Evolutionary conservation across 2,888 invertebrate genomes (phyloP), one percentile per base, ranked within the genome.

Genomic region (Aphelenchoides bicaudatus): DNA sequence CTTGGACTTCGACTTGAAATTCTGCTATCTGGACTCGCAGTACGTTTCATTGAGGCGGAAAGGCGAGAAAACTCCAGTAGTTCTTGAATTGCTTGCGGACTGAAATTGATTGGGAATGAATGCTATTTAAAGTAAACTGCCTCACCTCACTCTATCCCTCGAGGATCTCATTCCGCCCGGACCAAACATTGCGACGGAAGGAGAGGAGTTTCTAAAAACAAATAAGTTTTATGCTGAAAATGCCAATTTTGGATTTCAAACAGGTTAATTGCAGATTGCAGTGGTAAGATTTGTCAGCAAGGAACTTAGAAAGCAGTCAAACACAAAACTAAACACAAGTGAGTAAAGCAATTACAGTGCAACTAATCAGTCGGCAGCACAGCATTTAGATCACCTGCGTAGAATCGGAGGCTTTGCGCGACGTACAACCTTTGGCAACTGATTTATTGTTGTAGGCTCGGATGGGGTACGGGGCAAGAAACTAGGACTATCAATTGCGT

Each of bases 51-150:
- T n/a, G 56, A 55, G 23, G 58, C 60, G 5, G 58, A 67, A 1
- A 71, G 59, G 39, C 76, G 62, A 29, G 72, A 71, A 16, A 77
- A 61, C 47, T 78, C 78, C 25, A 71, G 70, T 39, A 78, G 63
- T 34, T 78, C 78, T 51, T 76, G 74, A 2, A 79, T 73, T 28
- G 73, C 71, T 59, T 75, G 74, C n/a, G 75, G 73, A 54, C 72
- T 71, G 37, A 73, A n/a, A n/a, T n/a, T n/a, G n/a, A n/a, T n/a
- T n/a, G n/a, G n/a, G n/a, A n/a, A n/a, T n/a, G n/a, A n/a, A n/a
- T n/a, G n/a, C n/a, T n/a, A n/a, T n/a, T n/a, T n/a, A n/a, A n/a
- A n/a, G n/a, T n/a, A n/a, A n/a, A n/a, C n/a, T n/a, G n/a, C n/a
- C n/a, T n/a, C n/a, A n/a, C n/a, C n/a, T n/a, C n/a, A n/a, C 66